Conservation (phyloP, 1,140 invertebrate genomes). For the Oryctes rhinoceros region DNA sequence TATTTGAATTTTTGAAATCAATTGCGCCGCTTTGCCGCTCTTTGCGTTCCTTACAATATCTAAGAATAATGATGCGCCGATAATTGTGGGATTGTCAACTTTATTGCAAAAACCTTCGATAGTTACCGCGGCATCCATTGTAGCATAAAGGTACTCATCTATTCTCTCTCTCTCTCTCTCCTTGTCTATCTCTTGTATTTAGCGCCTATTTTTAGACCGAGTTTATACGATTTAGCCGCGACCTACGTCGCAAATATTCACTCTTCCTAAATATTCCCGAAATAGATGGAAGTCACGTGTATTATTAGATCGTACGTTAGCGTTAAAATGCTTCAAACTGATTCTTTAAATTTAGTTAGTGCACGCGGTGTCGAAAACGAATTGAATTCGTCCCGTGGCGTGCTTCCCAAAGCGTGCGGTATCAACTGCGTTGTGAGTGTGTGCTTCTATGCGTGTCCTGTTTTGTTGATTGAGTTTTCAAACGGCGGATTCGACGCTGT, state of each 20-base stretch:
- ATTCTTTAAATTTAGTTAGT: conserved; percentile 37
- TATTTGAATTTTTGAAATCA: neutral
- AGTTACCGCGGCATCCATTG: neutral
- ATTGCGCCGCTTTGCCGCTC: too few relatives aligned
- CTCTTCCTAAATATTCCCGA: conserved; percentile 47
- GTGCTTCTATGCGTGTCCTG: neutral
- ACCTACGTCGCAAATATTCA: conserved; percentile 52
- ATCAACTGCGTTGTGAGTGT: conserved; percentile 12
- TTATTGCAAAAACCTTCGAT: neutral
- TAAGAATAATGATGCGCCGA: neutral
- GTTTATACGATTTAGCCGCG: conserved; percentile 25
- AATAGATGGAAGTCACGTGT: conserved; percentile 49
- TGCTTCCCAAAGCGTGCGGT: neutral
- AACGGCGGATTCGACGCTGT: neutral
- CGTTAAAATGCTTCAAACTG: conserved; percentile 40
- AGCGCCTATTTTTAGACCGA: conserved; percentile 51
- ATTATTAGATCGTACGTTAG: conserved; percentile 24
- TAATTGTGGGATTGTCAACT: neutral
- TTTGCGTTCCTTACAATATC: too few relatives aligned
- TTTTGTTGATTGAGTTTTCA: neutral
- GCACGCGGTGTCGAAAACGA: conserved; percentile 11
- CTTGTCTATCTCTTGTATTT: conserved; percentile 45
- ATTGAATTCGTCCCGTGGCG: conserved; percentile 16
- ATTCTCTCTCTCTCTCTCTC: too few relatives aligned
- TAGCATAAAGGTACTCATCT: neutral